Conservation (phyloP, 1,140 invertebrate species). For the Dryas iulia region DNA sequence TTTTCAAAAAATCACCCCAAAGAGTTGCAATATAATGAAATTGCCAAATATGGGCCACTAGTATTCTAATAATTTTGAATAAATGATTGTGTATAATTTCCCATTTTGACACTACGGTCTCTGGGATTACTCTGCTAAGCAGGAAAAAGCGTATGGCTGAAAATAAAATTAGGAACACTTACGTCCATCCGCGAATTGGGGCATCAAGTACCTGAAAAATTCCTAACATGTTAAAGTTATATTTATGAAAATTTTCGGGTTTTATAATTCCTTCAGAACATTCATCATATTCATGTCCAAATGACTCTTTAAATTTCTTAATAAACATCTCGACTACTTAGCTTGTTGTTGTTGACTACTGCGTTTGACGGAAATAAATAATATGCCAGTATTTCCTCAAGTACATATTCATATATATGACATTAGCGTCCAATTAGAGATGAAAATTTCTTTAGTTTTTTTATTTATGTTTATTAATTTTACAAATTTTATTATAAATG, state of each 20-base stretch:
- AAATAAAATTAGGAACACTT: conserved; percentile 32
- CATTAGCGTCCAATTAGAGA: not conserved
- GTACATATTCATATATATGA: not conserved
- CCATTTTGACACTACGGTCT: too few species aligned
- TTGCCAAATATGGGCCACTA: too few species aligned
- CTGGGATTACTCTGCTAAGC: too few species aligned
- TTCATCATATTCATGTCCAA: conserved; percentile 46
- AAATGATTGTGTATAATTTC: too few species aligned
- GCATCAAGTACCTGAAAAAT: conserved; percentile 48
- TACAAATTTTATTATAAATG: too few species aligned
- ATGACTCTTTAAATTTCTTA: conserved; percentile 42
- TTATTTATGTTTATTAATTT: not conserved
- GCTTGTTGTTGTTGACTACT: too few species aligned
- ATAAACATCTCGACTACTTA: conserved; percentile 30
- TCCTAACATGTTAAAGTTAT: conserved; percentile 42
- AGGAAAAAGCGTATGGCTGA: too few species aligned
- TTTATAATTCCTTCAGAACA: conserved; percentile 41
- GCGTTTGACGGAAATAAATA: not conserved
- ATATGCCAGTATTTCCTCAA: not conserved
- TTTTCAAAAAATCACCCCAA: too few species aligned
- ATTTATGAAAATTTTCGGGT: conserved; percentile 48
- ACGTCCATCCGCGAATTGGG: conserved; percentile 37
- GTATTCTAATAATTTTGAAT: too few species aligned
- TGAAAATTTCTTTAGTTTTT: not conserved
- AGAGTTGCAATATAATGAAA: too few species aligned